phyloP scores from a whole-genome alignment of 2,797 vertebrate genomes.

The Malurus leucopterus region DNA sequence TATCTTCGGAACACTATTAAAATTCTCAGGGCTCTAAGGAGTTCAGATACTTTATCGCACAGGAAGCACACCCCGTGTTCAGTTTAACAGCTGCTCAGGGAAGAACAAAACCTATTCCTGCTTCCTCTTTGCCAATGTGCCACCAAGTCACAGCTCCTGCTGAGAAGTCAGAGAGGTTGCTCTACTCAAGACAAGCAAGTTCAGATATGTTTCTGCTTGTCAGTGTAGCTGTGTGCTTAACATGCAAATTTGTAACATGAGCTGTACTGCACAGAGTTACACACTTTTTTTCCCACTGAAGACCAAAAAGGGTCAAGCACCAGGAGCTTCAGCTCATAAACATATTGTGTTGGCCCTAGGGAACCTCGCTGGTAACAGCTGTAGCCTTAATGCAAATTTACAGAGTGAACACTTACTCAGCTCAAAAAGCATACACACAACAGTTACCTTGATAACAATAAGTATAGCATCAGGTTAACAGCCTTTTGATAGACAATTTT shows the following conservation, averaged over 20 bases:
- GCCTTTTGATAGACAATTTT: background rate
- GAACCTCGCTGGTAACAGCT: background rate
- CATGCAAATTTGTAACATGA: background rate
- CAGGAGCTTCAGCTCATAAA: background rate
- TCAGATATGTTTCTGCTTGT: conserved; percentile 1
- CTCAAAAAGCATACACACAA: background rate
- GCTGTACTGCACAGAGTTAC: background rate
- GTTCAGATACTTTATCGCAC: background rate
- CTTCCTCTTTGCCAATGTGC: background rate
- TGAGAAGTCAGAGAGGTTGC: background rate
- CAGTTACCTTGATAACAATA: background rate
- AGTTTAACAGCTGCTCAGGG: background rate
- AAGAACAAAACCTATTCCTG: background rate
- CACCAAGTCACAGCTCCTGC: background rate
- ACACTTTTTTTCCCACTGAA: background rate
- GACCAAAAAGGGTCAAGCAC: background rate
- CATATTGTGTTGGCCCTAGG: background rate
- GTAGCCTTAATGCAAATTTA: conserved; percentile 2
- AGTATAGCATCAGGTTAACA: background rate
- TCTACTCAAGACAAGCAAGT: conserved; percentile 9
- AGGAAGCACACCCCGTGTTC: background rate
- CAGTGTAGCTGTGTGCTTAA: background rate
- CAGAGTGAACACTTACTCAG: background rate
- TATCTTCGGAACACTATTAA: background rate
- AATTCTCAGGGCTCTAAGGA: background rate